phyloP scores from a whole-genome alignment of 23 tunicate species.

The Pegea sp. region DNA sequence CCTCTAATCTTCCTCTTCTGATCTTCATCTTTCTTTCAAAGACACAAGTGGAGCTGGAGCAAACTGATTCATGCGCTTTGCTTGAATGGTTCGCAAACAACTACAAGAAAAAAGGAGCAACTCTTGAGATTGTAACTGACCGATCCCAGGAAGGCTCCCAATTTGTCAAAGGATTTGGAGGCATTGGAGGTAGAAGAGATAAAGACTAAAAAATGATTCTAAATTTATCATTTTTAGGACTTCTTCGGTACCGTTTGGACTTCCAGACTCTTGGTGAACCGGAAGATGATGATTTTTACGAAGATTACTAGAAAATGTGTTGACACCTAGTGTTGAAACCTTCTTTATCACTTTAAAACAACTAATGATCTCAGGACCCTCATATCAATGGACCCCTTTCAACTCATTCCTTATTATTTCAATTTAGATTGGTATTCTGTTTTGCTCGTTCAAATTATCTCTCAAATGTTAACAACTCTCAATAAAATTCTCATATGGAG shows the following conservation, averaged over 20 bases:
- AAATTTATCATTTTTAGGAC: slow-evolving; percentile 5
- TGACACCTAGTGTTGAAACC: no score
- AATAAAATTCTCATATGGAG: no score
- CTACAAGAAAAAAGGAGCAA: slow-evolving; percentile 89
- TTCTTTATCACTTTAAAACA: no score
- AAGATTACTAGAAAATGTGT: no score
- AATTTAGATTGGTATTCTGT: no score
- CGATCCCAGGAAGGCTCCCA: slow-evolving; percentile 97
- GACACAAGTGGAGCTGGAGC: slow-evolving; percentile 85
- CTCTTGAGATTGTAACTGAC: slow-evolving; percentile 89
- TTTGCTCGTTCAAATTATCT: no score
- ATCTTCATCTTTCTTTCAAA: background rate
- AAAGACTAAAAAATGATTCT: background rate
- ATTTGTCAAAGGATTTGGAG: slow-evolving; percentile 98
- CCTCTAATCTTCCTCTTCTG: no score
- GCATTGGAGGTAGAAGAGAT: slow-evolving; percentile 50
- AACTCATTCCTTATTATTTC: no score
- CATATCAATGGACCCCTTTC: no score
- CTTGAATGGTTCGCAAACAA: slow-evolving; percentile 98
- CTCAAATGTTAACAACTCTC: no score
- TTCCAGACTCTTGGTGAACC: slow-evolving; percentile 74
- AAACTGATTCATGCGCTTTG: slow-evolving; percentile 51
- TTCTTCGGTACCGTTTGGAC: slow-evolving; percentile 83
- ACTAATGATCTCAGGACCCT: no score
- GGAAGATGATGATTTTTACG: slow-evolving; percentile 84